Conservation (phyloP, 23 tunicate species). For the Halocynthia roretzi region DNA sequence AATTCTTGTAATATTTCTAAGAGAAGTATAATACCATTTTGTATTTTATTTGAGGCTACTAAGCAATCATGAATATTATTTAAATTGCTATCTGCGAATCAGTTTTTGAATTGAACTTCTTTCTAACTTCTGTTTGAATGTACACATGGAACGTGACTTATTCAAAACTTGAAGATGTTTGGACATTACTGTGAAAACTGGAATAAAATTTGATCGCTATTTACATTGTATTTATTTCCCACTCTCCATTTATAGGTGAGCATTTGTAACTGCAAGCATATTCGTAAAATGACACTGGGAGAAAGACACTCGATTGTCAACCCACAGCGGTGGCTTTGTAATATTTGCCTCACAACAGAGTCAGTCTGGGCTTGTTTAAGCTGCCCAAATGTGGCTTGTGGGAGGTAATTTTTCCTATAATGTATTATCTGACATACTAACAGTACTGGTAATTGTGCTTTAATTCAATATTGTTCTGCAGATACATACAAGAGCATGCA, state of each 20-base stretch:
- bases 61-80: too few species aligned
- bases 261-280: conserved; percentile 92
- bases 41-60: too few species aligned
- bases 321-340: conserved; percentile 78
- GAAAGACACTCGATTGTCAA: conserved; percentile 81
- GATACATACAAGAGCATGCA: conserved; percentile 85
- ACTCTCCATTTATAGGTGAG: conserved; percentile 34
- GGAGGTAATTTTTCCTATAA: conserved; percentile 39
- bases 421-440: not conserved
- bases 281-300: conserved; percentile 70
- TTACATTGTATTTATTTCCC: not conserved
- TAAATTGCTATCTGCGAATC: not conserved
- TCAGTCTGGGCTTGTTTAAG: conserved; percentile 92
- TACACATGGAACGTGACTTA: too few species aligned
- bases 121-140: too few species aligned
- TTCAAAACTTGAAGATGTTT: too few species aligned
- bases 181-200: too few species aligned
- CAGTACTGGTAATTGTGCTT: conserved; percentile 1
- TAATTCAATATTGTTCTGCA: conserved; percentile 13
- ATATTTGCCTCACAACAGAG: conserved; percentile 71
- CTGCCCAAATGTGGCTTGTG: conserved; percentile 95
- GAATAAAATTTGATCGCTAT: not conserved
- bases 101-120: too few species aligned
- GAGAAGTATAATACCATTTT: too few species aligned
- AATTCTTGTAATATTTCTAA: too few species aligned